Evolutionary conservation across 2,113 vertebrate genomes (phyloP), one percentile per base, ranked within the genome.

Genomic region (Spermophilus dauricus): DNA sequence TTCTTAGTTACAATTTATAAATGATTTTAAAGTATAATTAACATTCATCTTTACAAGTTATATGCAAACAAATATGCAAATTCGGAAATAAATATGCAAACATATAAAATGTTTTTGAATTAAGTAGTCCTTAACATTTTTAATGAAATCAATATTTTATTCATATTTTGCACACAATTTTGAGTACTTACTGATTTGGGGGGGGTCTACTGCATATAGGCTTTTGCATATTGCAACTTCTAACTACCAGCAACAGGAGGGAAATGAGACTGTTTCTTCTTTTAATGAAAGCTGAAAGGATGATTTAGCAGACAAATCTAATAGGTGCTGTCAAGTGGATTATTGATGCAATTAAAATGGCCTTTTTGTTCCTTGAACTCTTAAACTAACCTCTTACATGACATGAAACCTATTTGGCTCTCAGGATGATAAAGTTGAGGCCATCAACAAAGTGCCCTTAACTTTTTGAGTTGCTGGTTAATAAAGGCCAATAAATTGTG

Each of bases 21-120:
- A 97, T 98, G 98, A 99, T 99, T 99, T 99, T 98, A 99, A 99
- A 99, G 98, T 99, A 98, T 99, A 99, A 99, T 99, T 99, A 99
- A 99, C 75, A 86, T 98, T 99, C 98, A 98, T 98, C 98, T 98
- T 99, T 99, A 98, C 98, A 98, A 99, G 98, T 99, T 99, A 99
- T 99, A 99, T 99, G 99, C 99, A 99, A 99, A 99, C 99, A 99
- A 98, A 99, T 99, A 99, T 99, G 99, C 98, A 99, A 99, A 99
- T 99, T 97, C 97, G 84, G 97, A 98, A 98, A 99, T 99, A 99
- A 99, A 99, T 99, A 99, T 99, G 99, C 99, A 99, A 99, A 99
- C 98, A 98, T 99, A 99, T 98, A 99, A 99, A 99, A 99, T 99
- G 98, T 98, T 98, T 98, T 98, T 98, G 99, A 99, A 99, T 99